Percentiles rank a stretch among this genome's conserved stretches.
Evolutionary conservation across 2,888 invertebrate species (phyloP).

Genomic region (Plusia festucae): DNA sequence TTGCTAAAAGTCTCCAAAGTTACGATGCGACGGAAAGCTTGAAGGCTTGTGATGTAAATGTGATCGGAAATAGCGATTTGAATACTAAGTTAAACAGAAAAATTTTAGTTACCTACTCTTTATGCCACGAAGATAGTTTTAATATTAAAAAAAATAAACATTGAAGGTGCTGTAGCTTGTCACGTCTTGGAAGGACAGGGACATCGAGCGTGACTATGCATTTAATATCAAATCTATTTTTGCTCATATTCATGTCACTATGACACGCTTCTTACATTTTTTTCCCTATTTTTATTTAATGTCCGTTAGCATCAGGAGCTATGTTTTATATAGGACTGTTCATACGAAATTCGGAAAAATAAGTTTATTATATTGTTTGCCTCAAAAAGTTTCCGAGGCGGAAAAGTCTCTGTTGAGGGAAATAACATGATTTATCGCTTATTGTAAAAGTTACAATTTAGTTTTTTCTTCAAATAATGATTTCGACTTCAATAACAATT

Average conservation of each 20-base stretch:
- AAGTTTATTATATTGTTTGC: constrained; percentile 27
- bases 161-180: constrained; percentile 11
- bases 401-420: constrained; percentile 35
- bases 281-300: constrained; percentile 6
- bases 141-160: not conserved
- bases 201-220: constrained; percentile 38
- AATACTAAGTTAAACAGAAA: constrained; percentile 1
- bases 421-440: constrained; percentile 23
- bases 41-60: constrained; percentile 15
- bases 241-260: constrained; percentile 20
- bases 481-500: constrained; percentile 41
- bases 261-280: not conserved
- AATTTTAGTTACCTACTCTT: constrained; percentile 6
- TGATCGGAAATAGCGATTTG: constrained; percentile 16
- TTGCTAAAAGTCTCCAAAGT: constrained; percentile 18
- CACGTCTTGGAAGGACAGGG: constrained; percentile 37
- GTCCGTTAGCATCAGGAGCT: not conserved
- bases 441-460: constrained; percentile 16
- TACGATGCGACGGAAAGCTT: constrained; percentile 19
- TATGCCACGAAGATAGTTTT: not conserved
- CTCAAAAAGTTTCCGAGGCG: constrained; percentile 25
- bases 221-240: constrained; percentile 20
- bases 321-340: constrained; percentile 1
- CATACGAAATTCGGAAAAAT: constrained; percentile 15
- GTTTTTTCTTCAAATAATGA: constrained; percentile 26